Evolutionary conservation across 2,113 vertebrate species (phyloP), one percentile per base, ranked within the genome.

Genomic region (Hyla sarda): DNA sequence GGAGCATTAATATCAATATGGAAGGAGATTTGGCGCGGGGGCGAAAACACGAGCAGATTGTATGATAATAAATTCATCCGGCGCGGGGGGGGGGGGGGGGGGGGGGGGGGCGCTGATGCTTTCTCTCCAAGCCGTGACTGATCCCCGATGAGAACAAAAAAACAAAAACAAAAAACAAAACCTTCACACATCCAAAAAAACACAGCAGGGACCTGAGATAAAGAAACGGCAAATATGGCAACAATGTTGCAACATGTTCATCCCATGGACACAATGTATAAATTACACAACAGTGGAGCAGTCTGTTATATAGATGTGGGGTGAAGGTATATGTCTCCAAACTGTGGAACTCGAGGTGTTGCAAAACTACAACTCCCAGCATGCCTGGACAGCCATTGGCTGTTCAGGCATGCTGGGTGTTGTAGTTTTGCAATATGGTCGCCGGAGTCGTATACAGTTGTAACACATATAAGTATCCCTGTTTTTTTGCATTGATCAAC

Each of bases 1-100:
- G 28, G 62, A 71, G 80, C 13, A 69, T 47, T 19, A 30, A 19
- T 50, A 54, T 23, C 30, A 52, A 54, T 82, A 37, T 37, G 25
- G 45, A 82, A 82, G 37, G 60, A 58, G 79, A 60, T 82, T 67
- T 67, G 79, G 58, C n/a, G 50, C 21, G 21, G 76, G 76, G n/a
- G n/a, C n/a, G n/a, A n/a, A 58, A 79, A 79, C 34, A 32, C 19
- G 6, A 81, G 34, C 58, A 65, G 79, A 81, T 62, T 81, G 78
- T 67, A 50, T 60, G 34, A 60, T 82, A 30, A 82, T 48, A 82
- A 65, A 82, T 32, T 48, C 79, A 60, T 21, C n/a, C n/a, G n/a
- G n/a, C n/a, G n/a, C n/a, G n/a, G n/a, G n/a, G n/a, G n/a, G n/a
- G n/a, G n/a, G n/a, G n/a, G n/a, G n/a, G n/a, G n/a, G n/a, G n/a